Conservation (phyloP, 2,113 vertebrate species). For the Glaucomys volans region DNA sequence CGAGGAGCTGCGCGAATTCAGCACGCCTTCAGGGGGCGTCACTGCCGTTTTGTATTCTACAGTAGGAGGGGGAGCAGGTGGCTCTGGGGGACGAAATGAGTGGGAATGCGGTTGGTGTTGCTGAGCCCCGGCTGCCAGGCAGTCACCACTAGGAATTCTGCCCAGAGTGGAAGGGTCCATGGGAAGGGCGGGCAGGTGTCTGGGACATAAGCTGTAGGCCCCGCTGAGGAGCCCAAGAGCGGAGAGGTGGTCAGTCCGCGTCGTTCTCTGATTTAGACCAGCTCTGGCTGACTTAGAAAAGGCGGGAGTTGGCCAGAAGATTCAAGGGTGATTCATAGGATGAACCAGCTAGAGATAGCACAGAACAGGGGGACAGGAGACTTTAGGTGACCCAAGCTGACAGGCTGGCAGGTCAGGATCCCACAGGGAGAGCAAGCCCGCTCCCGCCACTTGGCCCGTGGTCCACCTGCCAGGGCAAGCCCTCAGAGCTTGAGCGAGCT, state of each 20-base stretch:
- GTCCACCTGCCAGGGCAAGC: neutral
- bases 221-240: neutral
- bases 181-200: accelerated
- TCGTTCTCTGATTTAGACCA: neutral
- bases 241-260: accelerated
- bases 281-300: neutral
- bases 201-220: neutral
- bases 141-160: neutral
- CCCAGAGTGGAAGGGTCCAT: neutral
- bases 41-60: neutral
- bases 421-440: neutral
- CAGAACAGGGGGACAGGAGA: neutral
- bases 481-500: neutral
- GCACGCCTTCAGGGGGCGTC: neutral
- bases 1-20: neutral
- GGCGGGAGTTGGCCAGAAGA: neutral
- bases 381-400: neutral
- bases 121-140: neutral
- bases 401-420: accelerated
- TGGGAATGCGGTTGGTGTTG: neutral
- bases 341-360: accelerated
- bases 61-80: neutral
- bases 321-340: neutral
- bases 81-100: neutral
- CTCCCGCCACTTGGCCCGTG: neutral